These are phyloP conservation scores for Zaprionus inermis DNA, from an alignment of 1,140 invertebrate genomes.

Conservation along the genomic window DNA sequence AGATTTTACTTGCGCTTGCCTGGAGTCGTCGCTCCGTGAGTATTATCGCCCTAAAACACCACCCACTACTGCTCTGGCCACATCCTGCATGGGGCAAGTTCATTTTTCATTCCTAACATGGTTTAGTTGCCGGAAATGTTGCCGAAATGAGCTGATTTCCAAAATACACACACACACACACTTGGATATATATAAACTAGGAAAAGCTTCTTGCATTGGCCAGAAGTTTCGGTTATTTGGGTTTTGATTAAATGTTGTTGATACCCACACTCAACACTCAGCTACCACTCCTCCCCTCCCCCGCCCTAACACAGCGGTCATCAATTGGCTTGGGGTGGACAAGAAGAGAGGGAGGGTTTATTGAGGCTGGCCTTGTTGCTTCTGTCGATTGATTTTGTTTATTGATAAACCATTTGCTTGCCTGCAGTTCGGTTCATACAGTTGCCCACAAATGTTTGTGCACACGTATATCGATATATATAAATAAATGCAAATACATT, in stretches of 20 bases:
- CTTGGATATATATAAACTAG: conserved; percentile 16
- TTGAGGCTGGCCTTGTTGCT: conserved; percentile 22
- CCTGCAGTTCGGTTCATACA: conserved; percentile 25
- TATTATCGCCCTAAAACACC: conserved; percentile 32
- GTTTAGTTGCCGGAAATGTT: conserved; percentile 78
- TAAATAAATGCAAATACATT: conserved; percentile 20
- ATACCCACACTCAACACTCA: conserved; percentile 25
- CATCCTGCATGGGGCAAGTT: conserved; percentile 47
- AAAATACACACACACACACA: conserved; percentile 60
- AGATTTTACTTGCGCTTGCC: conserved; percentile 52
- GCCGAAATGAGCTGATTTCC: conserved; percentile 70
- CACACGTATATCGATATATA: neutral
- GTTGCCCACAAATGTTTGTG: conserved; percentile 1
- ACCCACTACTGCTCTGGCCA: conserved; percentile 17
- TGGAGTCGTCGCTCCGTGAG: neutral
- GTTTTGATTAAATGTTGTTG: conserved; percentile 74
- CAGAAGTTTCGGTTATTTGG: conserved; percentile 48
- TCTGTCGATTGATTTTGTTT: conserved; percentile 51
- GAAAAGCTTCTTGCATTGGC: conserved; percentile 17
- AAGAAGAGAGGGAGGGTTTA: neutral
- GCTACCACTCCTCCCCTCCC: neutral
- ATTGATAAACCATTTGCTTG: conserved; percentile 55
- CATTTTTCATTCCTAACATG: conserved; percentile 81
- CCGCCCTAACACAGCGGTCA: neutral
- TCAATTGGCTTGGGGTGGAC: neutral